Evolutionary conservation across 1,140 invertebrate species (phyloP).

Genomic region (Magallana angulata): DNA sequence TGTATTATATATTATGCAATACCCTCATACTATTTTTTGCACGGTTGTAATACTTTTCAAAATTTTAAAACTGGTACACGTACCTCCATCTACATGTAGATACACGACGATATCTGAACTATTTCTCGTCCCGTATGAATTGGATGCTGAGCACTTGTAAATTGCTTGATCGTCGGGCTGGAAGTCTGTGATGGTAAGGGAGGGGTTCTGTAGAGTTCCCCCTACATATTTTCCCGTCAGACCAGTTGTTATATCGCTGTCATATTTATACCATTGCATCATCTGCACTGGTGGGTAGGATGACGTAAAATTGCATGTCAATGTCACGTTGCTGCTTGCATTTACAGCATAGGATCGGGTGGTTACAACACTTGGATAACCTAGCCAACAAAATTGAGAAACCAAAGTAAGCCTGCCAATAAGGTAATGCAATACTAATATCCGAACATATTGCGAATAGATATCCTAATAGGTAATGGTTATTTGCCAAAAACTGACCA

Average conservation of each 20-base stretch:
- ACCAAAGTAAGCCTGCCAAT: too few species aligned
- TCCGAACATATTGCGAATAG: too few species aligned
- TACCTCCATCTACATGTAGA: not conserved
- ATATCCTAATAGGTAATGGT: too few species aligned
- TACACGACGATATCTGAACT: not conserved
- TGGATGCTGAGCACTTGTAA: not conserved
- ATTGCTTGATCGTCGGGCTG: not conserved
- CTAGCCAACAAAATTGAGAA: not conserved
- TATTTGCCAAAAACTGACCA: too few species aligned
- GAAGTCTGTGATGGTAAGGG: not conserved
- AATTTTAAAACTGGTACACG: not conserved
- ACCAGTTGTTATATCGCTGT: not conserved
- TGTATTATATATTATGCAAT: too few species aligned
- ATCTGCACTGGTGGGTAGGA: not conserved
- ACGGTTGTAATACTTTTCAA: too few species aligned
- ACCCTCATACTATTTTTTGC: too few species aligned
- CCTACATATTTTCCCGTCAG: not conserved
- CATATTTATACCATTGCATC: not conserved
- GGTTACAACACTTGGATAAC: not conserved
- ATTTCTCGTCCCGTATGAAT: not conserved
- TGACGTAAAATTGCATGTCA: not conserved
- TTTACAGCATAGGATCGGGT: not conserved
- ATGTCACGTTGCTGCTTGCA: not conserved
- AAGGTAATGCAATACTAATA: too few species aligned
- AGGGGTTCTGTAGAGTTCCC: not conserved